phyloP scores from a whole-genome alignment of 2,888 invertebrate genomes.

The Seira ritae region DNA sequence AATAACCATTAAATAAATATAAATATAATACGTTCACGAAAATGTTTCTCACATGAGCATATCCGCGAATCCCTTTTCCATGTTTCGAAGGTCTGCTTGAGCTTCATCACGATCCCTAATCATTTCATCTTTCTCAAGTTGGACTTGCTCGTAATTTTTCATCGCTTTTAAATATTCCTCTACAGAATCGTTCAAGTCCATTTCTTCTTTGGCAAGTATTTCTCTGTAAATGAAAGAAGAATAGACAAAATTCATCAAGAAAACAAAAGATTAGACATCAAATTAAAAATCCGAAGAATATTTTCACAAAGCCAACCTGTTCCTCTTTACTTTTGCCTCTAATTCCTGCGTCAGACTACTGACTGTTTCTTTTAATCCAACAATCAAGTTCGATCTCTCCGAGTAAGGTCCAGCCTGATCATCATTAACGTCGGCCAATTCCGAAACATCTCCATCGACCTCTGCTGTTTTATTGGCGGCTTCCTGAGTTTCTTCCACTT shows the following conservation, averaged over 20 bases:
- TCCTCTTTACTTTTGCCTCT: conserved; percentile 23
- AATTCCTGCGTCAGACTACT: not conserved
- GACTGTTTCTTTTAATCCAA: not conserved
- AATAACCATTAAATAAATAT: not conserved
- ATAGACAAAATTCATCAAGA: too few relatives aligned
- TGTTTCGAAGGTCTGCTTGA: not conserved
- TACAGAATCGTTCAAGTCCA: not conserved
- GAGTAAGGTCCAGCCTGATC: too few relatives aligned
- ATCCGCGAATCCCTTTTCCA: conserved; percentile 27
- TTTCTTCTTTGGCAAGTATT: not conserved
- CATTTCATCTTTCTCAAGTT: not conserved
- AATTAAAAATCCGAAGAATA: too few relatives aligned
- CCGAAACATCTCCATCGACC: too few relatives aligned
- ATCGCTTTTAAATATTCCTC: conserved; percentile 9
- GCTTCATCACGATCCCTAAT: conserved; percentile 26
- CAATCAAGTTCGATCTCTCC: not conserved
- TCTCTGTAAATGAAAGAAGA: not conserved
- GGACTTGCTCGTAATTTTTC: not conserved
- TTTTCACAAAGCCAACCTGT: too few relatives aligned
- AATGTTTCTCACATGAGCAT: conserved; percentile 28
- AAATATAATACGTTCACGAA: not conserved
- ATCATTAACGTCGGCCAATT: too few relatives aligned
- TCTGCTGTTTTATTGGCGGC: too few relatives aligned
- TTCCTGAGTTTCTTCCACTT: too few relatives aligned
- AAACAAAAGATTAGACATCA: too few relatives aligned